Evolutionary conservation across 2,113 vertebrate genomes (phyloP).

Genomic region (Sciurus niger): DNA sequence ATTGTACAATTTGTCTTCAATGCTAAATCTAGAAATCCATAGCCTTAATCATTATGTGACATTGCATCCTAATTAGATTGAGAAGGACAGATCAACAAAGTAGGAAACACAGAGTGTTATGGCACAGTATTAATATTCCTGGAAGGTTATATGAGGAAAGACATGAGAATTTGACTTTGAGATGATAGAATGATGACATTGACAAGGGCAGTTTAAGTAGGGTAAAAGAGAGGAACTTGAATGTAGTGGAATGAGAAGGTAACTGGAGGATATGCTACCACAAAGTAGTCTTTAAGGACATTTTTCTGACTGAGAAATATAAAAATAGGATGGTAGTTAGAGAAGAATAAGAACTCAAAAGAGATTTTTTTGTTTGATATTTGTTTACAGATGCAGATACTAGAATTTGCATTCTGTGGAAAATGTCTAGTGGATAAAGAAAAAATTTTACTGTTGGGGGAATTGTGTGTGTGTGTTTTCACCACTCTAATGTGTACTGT

Average conservation of each 20-base stretch:
- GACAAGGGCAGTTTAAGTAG: neutral
- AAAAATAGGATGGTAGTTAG: neutral
- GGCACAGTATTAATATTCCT: neutral
- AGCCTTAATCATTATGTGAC: neutral
- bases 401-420: neutral
- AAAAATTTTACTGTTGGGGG: neutral
- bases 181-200: neutral
- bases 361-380: conserved; percentile 18
- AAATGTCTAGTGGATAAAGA: neutral
- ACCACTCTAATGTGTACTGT: neutral
- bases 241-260: neutral
- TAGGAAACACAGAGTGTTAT: neutral
- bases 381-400: neutral
- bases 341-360: conserved; percentile 34
- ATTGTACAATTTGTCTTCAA: neutral
- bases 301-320: neutral
- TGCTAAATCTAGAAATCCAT: neutral
- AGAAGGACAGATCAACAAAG: neutral
- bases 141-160: neutral
- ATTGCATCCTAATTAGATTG: neutral
- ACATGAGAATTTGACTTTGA: neutral
- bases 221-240: neutral
- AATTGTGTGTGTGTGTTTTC: neutral
- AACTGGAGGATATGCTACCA: neutral
- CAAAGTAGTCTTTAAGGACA: neutral